Conservation (phyloP, 2,113 vertebrate species). For the Alouatta palliata region DNA sequence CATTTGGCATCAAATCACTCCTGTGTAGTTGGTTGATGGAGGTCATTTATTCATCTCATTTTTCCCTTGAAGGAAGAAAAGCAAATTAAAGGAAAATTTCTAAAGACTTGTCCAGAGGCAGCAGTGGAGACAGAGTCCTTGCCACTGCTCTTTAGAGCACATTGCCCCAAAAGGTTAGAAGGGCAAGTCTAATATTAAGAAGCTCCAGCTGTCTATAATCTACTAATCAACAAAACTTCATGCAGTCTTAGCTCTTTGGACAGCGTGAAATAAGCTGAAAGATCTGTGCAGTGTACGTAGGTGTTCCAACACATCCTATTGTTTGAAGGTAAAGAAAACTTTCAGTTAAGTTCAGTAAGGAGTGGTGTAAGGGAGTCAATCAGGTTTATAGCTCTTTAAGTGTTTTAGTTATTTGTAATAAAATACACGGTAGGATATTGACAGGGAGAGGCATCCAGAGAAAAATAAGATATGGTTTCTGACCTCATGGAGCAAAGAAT, state of each 20-base stretch:
- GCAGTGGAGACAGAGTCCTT: neutral
- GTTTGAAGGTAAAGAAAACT: neutral
- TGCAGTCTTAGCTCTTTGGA: neutral
- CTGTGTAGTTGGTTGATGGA: neutral
- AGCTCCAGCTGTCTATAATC: neutral
- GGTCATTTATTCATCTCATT: conserved; percentile 51
- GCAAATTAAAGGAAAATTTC: conserved; percentile 48
- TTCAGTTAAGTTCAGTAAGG: neutral
- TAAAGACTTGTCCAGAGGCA: conserved; percentile 47
- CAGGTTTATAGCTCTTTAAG: neutral
- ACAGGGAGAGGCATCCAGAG: neutral
- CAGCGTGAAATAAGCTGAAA: no score
- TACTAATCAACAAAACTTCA: neutral
- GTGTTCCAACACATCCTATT: neutral
- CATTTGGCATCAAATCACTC: neutral
- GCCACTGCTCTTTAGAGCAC: neutral
- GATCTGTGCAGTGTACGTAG: fast-evolving
- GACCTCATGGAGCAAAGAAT: neutral
- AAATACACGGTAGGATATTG: neutral
- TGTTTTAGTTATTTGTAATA: neutral
- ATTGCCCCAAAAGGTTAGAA: neutral
- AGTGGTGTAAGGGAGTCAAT: neutral
- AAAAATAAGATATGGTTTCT: neutral
- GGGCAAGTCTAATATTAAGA: neutral
- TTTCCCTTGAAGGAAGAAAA: conserved; percentile 47